A percentile compares a stretch with the other conserved stretches of the same genome.
These are phyloP conservation scores for Cyprinodon brontotheroides DNA, from an alignment of 2,113 vertebrate species.

Conservation along the genomic window DNA sequence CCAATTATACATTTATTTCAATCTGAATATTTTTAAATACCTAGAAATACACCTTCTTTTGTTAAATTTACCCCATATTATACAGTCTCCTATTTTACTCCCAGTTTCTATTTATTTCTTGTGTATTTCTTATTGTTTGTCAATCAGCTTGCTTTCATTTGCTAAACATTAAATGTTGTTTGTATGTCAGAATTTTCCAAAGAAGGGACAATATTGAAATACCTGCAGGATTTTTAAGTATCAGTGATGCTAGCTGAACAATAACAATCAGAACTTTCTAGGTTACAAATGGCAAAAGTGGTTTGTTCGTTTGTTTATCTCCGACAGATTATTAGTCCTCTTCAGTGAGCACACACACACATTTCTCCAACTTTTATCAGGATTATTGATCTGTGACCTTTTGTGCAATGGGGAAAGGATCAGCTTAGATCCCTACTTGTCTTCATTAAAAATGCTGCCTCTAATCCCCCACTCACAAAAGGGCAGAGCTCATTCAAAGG, in stretches of 20 bases:
- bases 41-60: no score
- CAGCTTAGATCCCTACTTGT: constrained; percentile 38
- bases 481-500: constrained; percentile 41
- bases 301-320: constrained; percentile 13
- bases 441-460: constrained; percentile 52
- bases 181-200: no score
- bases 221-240: not conserved
- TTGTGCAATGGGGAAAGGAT: constrained; percentile 52
- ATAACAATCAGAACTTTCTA: not conserved
- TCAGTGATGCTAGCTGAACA: not conserved
- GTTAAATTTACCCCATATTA: no score
- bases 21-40: no score
- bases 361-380: constrained; percentile 20
- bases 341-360: constrained; percentile 16
- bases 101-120: no score
- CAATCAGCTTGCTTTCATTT: no score
- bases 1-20: no score
- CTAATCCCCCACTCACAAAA: constrained; percentile 57
- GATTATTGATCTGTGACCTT: constrained; percentile 63
- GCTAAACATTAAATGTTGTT: no score
- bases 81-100: no score
- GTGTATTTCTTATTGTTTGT: no score
- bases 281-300: constrained; percentile 5
- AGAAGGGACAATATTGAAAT: no score
- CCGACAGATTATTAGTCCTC: constrained; percentile 32